Conservation (phyloP, 2,888 invertebrate genomes). For the Ferrisia virgata region DNA sequence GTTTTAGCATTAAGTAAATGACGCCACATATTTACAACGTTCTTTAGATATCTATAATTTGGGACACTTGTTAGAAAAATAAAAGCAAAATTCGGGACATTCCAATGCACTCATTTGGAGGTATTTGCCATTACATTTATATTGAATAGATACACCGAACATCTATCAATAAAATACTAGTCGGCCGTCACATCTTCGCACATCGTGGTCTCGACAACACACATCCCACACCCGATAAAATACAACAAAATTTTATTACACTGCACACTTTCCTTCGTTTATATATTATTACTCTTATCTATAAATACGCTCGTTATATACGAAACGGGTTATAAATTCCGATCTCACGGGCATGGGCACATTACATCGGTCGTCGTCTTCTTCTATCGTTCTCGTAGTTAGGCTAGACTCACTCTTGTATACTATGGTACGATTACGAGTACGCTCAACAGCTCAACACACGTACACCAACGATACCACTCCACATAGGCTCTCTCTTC, state of each 20-base stretch:
- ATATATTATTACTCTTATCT: background rate
- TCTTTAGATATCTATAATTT: no score
- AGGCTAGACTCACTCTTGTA: background rate
- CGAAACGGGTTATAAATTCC: constrained; percentile 10
- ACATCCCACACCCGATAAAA: background rate
- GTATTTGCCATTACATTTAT: no score
- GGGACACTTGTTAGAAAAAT: no score
- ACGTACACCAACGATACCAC: no score
- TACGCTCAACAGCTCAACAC: background rate
- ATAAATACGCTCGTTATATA: constrained; percentile 4
- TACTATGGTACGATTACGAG: no score
- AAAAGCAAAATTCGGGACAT: no score
- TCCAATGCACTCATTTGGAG: no score
- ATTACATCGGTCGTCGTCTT: no score
- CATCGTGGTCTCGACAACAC: background rate
- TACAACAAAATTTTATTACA: background rate
- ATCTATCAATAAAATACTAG: background rate
- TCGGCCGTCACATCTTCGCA: background rate
- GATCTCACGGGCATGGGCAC: background rate
- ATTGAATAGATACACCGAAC: background rate
- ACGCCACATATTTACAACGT: no score
- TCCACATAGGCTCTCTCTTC: no score
- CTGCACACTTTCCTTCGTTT: background rate
- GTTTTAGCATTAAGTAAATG: no score
- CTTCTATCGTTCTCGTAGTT: background rate